A percentile compares a stretch with the other conserved stretches of the same genome.
Evolutionary conservation across 2,113 vertebrate species (phyloP).

Genomic region (Holacanthus passer): DNA sequence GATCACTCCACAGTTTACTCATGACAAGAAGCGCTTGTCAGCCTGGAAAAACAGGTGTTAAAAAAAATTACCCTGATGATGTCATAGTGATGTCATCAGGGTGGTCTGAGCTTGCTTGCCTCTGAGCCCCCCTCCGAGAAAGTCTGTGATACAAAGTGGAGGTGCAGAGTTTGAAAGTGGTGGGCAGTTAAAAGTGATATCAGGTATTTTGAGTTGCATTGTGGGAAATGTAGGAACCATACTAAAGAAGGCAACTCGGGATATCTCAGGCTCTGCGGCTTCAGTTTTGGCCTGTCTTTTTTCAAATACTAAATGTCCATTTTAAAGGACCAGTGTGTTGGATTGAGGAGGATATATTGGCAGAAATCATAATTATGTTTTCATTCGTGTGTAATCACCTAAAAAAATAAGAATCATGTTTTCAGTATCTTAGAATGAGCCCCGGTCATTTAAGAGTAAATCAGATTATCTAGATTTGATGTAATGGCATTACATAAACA

Average conservation of each 20-base stretch:
- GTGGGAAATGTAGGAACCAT: conserved; percentile 3
- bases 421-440: too few relatives aligned
- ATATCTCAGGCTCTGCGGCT: too few relatives aligned
- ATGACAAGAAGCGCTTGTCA: not conserved
- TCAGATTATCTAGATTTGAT: not conserved
- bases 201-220: not conserved
- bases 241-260: too few relatives aligned
- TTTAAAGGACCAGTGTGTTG: too few relatives aligned
- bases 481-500: not conserved
- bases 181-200: not conserved
- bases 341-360: too few relatives aligned
- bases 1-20: not conserved
- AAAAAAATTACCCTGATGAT: not conserved
- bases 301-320: too few relatives aligned
- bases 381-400: too few relatives aligned
- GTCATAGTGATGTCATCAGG: conserved; percentile 4
- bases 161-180: too few relatives aligned
- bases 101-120: too few relatives aligned
- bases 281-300: not conserved
- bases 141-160: not conserved
- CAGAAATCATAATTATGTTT: too few relatives aligned
- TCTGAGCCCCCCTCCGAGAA: not conserved
- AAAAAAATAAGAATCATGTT: too few relatives aligned
- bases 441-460: not conserved
- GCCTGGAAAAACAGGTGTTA: not conserved